Base-by-base conservation (phyloP, 2,797 vertebrate species). In the Stomatorhinus walkeri region DNA sequence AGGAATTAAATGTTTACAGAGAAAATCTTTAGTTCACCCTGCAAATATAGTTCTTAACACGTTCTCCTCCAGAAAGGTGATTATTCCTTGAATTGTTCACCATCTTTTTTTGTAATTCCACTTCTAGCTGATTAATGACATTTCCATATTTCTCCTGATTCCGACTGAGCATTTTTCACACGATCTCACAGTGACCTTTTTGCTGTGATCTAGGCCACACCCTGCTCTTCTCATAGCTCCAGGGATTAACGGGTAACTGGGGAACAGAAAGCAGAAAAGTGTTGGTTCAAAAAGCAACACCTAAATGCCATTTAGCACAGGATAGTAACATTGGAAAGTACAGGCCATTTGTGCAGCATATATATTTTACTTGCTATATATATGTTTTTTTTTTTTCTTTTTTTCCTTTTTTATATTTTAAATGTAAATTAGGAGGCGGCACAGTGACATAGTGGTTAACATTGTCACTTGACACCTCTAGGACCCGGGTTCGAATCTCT, bases 1-100 rank as follows among this genome's bases (percentile, higher is more conserved):
- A 76, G 36, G 72, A 51, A 88, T 9, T 76, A 5, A 54, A 54
- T 52, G 68, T 54, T 88, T 68, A 81, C 64, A n/a, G 46, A 88
- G 51, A 76, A 40, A 12, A 79, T 79, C 52, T 22, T 48, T 40
- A 19, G 10, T 79, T 88, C 16, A 22, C 9, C 28, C 40, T 46
- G 40, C 36, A 43, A 16, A 43, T 79, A 79, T 2, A 43, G 32
- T 40, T 40, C 72, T 40, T 79, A 43, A 81, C 76, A 46, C 1
- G 19, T 22, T 9, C 40, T 81, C 76, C 40, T 81, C 76, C 16
- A 1, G 16, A 81, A 81, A 81, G 7, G 40, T 8, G 76, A 81
- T 81, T 4, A n/a, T n/a, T 40, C 36, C 72, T 32, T n/a, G 36
- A 16, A 40, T n/a, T 79, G 14, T 79, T 46, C 40, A 46, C 19